These are phyloP conservation scores for Syndactyla subalaris DNA, from an alignment of 2,797 vertebrate species.

Conservation along the genomic window DNA sequence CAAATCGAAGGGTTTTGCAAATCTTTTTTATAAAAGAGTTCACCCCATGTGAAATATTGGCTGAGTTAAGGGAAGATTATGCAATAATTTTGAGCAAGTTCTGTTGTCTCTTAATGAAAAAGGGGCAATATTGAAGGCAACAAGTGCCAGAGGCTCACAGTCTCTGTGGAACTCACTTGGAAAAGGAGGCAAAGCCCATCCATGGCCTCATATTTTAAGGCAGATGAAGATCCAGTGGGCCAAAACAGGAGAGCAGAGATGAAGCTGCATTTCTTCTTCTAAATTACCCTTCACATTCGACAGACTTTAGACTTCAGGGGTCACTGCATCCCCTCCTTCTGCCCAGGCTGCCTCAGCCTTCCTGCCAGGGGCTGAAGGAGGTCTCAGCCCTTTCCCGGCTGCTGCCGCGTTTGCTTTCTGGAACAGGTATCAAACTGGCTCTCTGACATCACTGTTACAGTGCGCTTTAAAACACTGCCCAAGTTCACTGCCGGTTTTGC, in stretches of 20 bases:
- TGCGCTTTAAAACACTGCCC: fast-evolving
- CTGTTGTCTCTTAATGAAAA: not conserved
- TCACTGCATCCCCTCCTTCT: not conserved
- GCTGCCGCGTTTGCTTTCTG: fast-evolving
- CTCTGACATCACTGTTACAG: not conserved
- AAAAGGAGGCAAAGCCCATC: not conserved
- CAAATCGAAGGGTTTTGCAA: not conserved
- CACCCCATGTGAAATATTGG: fast-evolving
- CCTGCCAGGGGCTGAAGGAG: not conserved
- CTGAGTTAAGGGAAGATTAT: not conserved
- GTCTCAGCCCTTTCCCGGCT: not conserved
- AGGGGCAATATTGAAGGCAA: not conserved
- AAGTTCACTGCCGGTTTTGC: not conserved
- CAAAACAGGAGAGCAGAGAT: fast-evolving
- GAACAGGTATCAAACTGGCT: not conserved
- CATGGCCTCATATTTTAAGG: fast-evolving
- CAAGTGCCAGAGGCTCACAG: not conserved
- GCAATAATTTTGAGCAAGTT: not conserved
- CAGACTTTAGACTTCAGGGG: not conserved
- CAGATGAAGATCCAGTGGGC: not conserved
- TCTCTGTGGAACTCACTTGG: fast-evolving
- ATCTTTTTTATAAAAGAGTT: not conserved
- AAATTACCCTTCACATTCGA: not conserved
- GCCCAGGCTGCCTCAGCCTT: not conserved
- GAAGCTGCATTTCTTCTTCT: not conserved